Evolutionary conservation across 37 sponge, comb jelly and placozoan genomes (phyloP).

Genomic region (Bolinopsis microptera): DNA sequence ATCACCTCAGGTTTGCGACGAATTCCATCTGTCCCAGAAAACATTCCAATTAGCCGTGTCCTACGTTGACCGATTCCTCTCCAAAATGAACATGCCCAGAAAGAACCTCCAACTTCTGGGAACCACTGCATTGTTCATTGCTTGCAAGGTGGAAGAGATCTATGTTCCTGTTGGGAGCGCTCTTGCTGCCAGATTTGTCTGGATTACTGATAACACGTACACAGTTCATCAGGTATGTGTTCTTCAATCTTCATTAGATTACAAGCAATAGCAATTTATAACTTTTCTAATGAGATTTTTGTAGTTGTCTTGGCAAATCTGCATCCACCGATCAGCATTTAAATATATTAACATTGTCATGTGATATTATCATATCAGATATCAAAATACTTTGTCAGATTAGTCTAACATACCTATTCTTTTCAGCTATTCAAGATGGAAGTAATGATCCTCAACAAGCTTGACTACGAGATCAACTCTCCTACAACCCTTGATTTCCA

Average conservation of each 20-base stretch:
- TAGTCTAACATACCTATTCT: too few relatives aligned
- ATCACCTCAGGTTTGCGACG: constrained; percentile 4
- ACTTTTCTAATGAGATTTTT: too few relatives aligned
- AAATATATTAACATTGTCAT: neutral
- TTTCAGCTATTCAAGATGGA: constrained; percentile 54
- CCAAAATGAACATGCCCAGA: constrained; percentile 30
- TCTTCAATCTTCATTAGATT: too few relatives aligned
- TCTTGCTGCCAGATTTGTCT: neutral
- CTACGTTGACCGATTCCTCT: constrained; percentile 59
- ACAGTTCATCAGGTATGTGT: neutral
- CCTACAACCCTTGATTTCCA: neutral
- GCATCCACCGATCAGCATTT: neutral
- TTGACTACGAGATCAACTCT: constrained; percentile 56
- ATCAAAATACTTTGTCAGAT: too few relatives aligned
- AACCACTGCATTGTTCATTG: constrained; percentile 19
- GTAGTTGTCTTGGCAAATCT: too few relatives aligned
- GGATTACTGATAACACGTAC: constrained; percentile 57
- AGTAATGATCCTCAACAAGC: neutral
- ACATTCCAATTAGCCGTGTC: constrained; percentile 51
- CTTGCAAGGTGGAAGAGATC: constrained; percentile 35
- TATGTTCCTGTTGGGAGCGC: neutral
- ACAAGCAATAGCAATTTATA: too few relatives aligned
- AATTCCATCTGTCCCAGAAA: constrained; percentile 26
- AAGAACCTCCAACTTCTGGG: constrained; percentile 29
- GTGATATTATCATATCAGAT: too few relatives aligned